Conservation (phyloP, 1,140 invertebrate species). For the Chymomyza costata region DNA sequence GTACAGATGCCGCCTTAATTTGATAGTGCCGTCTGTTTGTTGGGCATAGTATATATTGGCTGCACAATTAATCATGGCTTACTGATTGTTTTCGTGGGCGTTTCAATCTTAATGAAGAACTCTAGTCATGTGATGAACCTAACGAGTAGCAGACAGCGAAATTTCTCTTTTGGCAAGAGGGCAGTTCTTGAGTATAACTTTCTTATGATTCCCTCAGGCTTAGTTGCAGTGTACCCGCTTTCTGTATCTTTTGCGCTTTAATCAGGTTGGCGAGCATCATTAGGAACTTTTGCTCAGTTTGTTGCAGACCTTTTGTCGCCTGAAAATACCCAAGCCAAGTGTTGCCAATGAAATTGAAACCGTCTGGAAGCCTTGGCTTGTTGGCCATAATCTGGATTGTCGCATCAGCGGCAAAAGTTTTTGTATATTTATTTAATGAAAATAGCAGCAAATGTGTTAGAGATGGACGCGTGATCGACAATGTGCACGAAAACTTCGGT, state of each 20-base stretch:
- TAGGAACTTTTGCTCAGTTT: slow-evolving; percentile 23
- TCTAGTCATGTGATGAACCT: too few relatives aligned
- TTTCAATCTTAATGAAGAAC: slow-evolving; percentile 55
- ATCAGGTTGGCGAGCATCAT: too few relatives aligned
- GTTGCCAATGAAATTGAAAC: slow-evolving; percentile 37
- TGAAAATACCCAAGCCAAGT: not conserved
- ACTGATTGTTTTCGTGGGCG: slow-evolving; percentile 52
- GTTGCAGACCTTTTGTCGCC: slow-evolving; percentile 63
- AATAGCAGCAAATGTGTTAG: too few relatives aligned
- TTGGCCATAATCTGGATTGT: slow-evolving; percentile 58
- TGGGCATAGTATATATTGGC: slow-evolving; percentile 32
- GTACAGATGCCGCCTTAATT: slow-evolving; percentile 66
- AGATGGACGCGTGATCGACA: too few relatives aligned
- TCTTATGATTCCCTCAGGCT: too few relatives aligned
- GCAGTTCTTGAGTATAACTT: too few relatives aligned
- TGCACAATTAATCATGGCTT: slow-evolving; percentile 59
- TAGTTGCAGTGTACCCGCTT: too few relatives aligned
- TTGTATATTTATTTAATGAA: slow-evolving; percentile 72
- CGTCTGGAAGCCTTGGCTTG: slow-evolving; percentile 16
- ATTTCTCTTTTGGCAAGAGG: too few relatives aligned
- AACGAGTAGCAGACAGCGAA: too few relatives aligned
- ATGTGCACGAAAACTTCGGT: too few relatives aligned
- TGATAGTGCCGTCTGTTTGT: slow-evolving; percentile 60
- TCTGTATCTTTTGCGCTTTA: too few relatives aligned
- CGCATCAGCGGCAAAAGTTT: slow-evolving; percentile 69